These are phyloP conservation scores for Hyperoodon ampullatus DNA, from an alignment of 2,113 vertebrate genomes.

Conservation along the genomic window DNA sequence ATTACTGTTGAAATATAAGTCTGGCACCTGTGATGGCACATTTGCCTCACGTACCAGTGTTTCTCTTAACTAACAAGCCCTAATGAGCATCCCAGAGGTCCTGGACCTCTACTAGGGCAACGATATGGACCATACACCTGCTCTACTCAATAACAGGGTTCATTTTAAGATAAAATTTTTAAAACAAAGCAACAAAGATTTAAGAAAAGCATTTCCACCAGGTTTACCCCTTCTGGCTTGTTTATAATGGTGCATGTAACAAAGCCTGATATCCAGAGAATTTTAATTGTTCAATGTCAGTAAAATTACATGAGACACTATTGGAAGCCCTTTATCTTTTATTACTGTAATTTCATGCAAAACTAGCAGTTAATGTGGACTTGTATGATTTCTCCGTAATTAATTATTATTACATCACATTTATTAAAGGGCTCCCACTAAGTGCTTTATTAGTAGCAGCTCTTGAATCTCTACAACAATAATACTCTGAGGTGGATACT, in stretches of 20 bases:
- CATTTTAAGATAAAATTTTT: background rate
- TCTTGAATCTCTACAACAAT: background rate
- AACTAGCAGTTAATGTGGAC: background rate
- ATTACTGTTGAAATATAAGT: background rate
- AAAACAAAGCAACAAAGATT: background rate
- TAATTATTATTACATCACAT: background rate
- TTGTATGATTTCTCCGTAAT: background rate
- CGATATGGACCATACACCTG: no score
- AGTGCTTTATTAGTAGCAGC: background rate
- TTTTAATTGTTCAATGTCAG: background rate
- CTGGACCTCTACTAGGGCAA: background rate
- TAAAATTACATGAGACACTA: background rate
- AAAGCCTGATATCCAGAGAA: background rate
- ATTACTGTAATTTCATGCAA: background rate
- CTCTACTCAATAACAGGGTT: background rate
- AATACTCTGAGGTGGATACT: background rate
- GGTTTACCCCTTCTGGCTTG: background rate
- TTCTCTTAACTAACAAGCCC: background rate
- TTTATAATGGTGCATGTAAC: background rate
- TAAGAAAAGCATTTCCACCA: background rate
- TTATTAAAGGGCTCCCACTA: background rate
- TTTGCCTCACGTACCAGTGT: background rate
- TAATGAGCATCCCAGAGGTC: background rate
- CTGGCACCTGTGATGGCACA: background rate
- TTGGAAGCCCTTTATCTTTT: background rate